These are phyloP conservation scores for Zaprionus capensis DNA, from an alignment of 1,140 invertebrate genomes.

Conservation along the genomic window DNA sequence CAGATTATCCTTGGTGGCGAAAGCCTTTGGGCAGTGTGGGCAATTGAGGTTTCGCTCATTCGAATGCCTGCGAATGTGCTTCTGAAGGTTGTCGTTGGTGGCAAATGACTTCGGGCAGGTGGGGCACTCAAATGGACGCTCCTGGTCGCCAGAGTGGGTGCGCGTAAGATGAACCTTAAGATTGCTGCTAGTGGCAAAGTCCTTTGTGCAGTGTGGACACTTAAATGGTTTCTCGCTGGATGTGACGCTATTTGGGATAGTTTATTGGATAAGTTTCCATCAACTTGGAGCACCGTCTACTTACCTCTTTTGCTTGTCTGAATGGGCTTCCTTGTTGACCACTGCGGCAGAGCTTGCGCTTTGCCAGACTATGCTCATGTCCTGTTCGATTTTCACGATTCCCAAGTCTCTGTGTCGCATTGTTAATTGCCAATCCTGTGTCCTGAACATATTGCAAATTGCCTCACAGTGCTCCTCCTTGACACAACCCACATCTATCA, in stretches of 20 bases:
- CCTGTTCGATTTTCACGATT: slow-evolving; percentile 42
- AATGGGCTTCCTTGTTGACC: slow-evolving; percentile 10
- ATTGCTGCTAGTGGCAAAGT: slow-evolving; percentile 42
- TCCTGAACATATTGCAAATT: slow-evolving; percentile 44
- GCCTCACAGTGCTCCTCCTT: slow-evolving; percentile 47
- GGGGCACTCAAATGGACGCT: slow-evolving; percentile 39
- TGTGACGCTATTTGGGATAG: neutral
- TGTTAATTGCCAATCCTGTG: slow-evolving; percentile 37
- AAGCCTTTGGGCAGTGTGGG: slow-evolving; percentile 43
- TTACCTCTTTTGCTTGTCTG: slow-evolving; percentile 38
- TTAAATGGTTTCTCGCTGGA: slow-evolving; percentile 36
- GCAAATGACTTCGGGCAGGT: slow-evolving; percentile 42
- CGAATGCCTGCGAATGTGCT: slow-evolving; percentile 42
- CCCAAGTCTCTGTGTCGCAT: slow-evolving; percentile 41
- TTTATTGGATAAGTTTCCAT: neutral
- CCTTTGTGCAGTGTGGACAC: slow-evolving; percentile 36
- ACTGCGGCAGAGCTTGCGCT: neutral
- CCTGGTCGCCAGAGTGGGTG: slow-evolving; percentile 36
- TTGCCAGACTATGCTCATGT: slow-evolving; percentile 44
- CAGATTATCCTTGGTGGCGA: slow-evolving; percentile 46
- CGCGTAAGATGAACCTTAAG: slow-evolving; percentile 40
- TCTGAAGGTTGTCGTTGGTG: slow-evolving; percentile 43
- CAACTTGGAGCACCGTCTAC: neutral
- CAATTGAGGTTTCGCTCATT: slow-evolving; percentile 33
- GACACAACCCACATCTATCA: slow-evolving; percentile 40